These are phyloP conservation scores for Helicoverpa assulta DNA, from an alignment of 2,888 invertebrate genomes.

Conservation along the genomic window DNA sequence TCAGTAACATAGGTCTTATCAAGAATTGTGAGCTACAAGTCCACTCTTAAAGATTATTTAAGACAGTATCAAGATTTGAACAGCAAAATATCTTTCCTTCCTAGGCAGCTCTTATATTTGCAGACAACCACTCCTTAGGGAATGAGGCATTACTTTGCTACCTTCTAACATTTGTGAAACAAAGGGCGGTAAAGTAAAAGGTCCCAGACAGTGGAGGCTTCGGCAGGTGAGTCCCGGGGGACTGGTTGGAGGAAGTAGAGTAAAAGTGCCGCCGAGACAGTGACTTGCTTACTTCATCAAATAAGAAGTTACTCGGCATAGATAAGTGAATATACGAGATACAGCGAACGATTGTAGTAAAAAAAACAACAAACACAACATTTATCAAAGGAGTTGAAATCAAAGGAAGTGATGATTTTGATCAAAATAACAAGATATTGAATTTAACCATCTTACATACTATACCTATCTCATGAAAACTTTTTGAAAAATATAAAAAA, in stretches of 20 bases:
- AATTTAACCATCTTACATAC: no score
- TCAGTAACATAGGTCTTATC: no score
- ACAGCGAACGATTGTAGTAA: not conserved
- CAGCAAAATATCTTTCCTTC: not conserved
- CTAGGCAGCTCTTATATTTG: conserved; percentile 24
- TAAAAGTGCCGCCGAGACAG: conserved; percentile 67
- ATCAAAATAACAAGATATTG: no score
- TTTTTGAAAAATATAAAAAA: no score
- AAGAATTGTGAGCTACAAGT: no score
- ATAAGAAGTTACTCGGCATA: conserved; percentile 15
- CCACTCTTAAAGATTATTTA: no score
- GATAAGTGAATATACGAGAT: conserved; percentile 5
- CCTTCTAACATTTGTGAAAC: conserved; percentile 67
- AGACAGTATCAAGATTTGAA: not conserved
- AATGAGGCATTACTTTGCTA: conserved; percentile 57
- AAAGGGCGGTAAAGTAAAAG: conserved; percentile 83
- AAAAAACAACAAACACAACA: not conserved
- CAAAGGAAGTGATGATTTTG: no score
- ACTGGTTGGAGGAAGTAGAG: conserved; percentile 70
- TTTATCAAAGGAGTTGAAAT: not conserved
- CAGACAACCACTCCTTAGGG: conserved; percentile 37
- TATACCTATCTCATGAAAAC: no score
- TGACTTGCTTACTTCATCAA: conserved; percentile 78
- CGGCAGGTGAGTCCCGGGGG: conserved; percentile 84
- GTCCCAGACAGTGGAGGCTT: conserved; percentile 72